Evolutionary conservation across 2,888 invertebrate genomes (phyloP), one percentile per base, ranked within the genome.

Genomic region (Lottia gigantea): DNA sequence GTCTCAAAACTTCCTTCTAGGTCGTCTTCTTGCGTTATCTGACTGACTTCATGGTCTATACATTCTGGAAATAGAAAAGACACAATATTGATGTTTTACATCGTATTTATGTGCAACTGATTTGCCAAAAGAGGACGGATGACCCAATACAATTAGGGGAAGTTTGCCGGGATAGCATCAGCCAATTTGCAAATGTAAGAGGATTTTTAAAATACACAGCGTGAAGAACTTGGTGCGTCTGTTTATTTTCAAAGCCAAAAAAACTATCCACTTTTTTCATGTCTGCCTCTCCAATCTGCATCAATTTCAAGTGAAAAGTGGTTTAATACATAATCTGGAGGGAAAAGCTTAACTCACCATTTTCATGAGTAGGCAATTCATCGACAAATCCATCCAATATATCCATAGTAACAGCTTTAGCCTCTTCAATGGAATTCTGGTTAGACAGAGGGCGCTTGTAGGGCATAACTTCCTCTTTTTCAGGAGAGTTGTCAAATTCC

Each of bases 11-110:
- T 62, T 65, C 69, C 64, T 6, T 69, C 72, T 1, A 67, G 62
- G 12, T 63, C 64, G n/a, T 63, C 64, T 15, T 64, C 65, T 14
- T 40, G 68, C 45, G 78, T 83, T 45, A 83, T 72, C 40, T 79
- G 81, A 25, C 78, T 78, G 11, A 83, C 80, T 65, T 83, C 83
- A 63, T 78, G 75, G 71, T 83, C 83, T 64, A 73, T 75, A 26
- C 61, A 75, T 65, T 81, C 82, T 79, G 74, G 15, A 55, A 55
- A 12, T 19, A 14, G 3, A 55, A 40, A 40, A 8, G 31, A 31
- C n/a, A n/a, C n/a, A n/a, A n/a, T n/a, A n/a, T n/a, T n/a, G n/a
- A n/a, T n/a, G n/a, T n/a, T n/a, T n/a, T n/a, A n/a, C n/a, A n/a
- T n/a, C n/a, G n/a, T n/a, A n/a, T n/a, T n/a, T n/a, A n/a, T n/a